These are phyloP conservation scores for Exaiptasia diaphana DNA, from an alignment of 64 coral and sea anemone genomes.

Conservation along the genomic window DNA sequence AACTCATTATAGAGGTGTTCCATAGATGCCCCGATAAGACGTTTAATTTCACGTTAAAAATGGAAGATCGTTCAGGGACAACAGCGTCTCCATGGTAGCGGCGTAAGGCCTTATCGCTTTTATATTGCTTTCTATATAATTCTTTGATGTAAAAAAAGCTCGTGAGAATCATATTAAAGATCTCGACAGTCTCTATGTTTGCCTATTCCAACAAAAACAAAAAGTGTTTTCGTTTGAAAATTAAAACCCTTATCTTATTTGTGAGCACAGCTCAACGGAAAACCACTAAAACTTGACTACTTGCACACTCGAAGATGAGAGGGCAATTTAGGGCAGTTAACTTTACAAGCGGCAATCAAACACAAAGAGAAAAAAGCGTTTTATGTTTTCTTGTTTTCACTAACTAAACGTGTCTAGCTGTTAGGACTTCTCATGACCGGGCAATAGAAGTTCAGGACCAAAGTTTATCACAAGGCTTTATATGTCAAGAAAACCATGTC, in stretches of 20 bases:
- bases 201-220: too few species aligned
- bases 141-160: too few species aligned
- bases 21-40: conserved; percentile 12
- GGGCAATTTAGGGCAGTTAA: not conserved
- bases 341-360: not conserved
- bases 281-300: too few species aligned
- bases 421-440: not conserved
- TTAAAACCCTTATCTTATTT: too few species aligned
- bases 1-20: conserved; percentile 16
- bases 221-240: too few species aligned
- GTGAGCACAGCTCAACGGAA: too few species aligned
- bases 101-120: too few species aligned
- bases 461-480: conserved; percentile 11
- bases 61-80: not conserved
- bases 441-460: not conserved
- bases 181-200: too few species aligned
- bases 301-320: not conserved
- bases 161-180: too few species aligned
- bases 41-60: conserved; percentile 28
- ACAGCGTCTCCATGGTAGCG: too few species aligned
- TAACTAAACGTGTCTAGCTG: not conserved
- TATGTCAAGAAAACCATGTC: too few species aligned
- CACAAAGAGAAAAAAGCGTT: not conserved
- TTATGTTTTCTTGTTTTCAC: not conserved
- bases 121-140: too few species aligned